phyloP scores from a whole-genome alignment of 2,113 vertebrate genomes.

The Hucho hucho region DNA sequence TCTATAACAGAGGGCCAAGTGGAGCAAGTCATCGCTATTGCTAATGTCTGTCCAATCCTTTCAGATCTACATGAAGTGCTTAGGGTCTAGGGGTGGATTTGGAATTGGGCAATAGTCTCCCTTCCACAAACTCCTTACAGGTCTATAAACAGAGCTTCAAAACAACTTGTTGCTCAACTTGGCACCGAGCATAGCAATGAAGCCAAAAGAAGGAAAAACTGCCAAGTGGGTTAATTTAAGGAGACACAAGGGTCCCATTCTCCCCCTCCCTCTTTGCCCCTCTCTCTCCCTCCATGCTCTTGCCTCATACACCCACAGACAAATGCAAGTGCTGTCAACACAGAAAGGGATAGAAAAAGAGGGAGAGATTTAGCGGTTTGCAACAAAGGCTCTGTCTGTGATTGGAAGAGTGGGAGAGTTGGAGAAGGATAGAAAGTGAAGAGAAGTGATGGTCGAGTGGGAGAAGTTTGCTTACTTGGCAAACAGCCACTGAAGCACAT shows the following conservation, averaged over 20 bases:
- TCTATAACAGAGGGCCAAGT: too few relatives aligned
- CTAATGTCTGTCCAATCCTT: too few relatives aligned
- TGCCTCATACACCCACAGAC: conserved; percentile 13
- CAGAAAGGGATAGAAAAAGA: background rate
- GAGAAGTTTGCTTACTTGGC: conserved; percentile 29
- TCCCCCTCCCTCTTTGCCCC: background rate
- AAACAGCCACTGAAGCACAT: conserved; percentile 30
- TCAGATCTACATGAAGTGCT: too few relatives aligned
- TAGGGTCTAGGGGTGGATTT: too few relatives aligned
- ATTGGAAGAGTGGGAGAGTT: background rate
- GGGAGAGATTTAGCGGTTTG: background rate
- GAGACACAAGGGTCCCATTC: conserved; percentile 21
- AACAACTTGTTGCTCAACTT: background rate
- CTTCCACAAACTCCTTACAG: background rate
- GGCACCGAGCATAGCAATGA: background rate
- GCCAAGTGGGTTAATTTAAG: background rate
- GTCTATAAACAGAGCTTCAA: background rate
- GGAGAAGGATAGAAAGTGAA: background rate
- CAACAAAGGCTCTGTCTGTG: background rate
- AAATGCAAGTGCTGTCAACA: conserved; percentile 13
- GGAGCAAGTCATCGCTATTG: too few relatives aligned
- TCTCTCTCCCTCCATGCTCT: background rate
- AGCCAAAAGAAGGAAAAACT: background rate
- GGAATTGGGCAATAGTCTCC: too few relatives aligned
- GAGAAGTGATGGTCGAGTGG: background rate